phyloP scores from a whole-genome alignment of 1,140 invertebrate species.

The Lordiphosa stackelbergi region DNA sequence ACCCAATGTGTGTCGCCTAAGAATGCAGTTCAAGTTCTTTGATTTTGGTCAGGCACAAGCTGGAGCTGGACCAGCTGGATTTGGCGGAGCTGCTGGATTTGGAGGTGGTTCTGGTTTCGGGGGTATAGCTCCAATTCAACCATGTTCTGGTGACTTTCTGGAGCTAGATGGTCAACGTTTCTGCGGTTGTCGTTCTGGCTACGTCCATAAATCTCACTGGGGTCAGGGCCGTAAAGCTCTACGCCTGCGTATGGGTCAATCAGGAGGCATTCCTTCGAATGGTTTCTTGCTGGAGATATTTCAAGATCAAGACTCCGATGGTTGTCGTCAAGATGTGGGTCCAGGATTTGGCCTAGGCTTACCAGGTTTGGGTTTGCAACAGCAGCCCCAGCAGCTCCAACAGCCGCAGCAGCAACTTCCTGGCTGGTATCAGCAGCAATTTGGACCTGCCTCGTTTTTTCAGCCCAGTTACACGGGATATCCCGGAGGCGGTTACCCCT shows the following conservation, averaged over 20 bases:
- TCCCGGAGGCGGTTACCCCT: slow-evolving; percentile 34
- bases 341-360: slow-evolving; percentile 14
- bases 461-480: slow-evolving; percentile 1
- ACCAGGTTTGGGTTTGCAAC: too few species aligned
- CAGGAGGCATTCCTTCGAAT: slow-evolving; percentile 41
- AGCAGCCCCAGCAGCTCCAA: too few species aligned
- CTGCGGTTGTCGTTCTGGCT: slow-evolving; percentile 80
- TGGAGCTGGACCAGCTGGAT: slow-evolving; percentile 5
- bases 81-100: slow-evolving; percentile 6
- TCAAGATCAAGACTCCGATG: slow-evolving; percentile 79
- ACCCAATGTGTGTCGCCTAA: slow-evolving; percentile 78
- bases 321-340: slow-evolving; percentile 23
- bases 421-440: too few species aligned
- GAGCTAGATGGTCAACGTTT: slow-evolving; percentile 79
- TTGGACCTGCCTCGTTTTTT: too few species aligned
- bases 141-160: slow-evolving; percentile 78
- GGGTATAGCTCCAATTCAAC: background rate
- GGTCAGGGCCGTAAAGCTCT: slow-evolving; percentile 68
- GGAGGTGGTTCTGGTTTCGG: background rate
- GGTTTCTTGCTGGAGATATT: slow-evolving; percentile 80
- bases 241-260: slow-evolving; percentile 55
- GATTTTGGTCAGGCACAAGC: slow-evolving; percentile 75
- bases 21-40: slow-evolving; percentile 80
- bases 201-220: slow-evolving; percentile 75
- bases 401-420: too few species aligned